phyloP scores from a whole-genome alignment of 1,140 invertebrate genomes.

The Pteromalus puparum region DNA sequence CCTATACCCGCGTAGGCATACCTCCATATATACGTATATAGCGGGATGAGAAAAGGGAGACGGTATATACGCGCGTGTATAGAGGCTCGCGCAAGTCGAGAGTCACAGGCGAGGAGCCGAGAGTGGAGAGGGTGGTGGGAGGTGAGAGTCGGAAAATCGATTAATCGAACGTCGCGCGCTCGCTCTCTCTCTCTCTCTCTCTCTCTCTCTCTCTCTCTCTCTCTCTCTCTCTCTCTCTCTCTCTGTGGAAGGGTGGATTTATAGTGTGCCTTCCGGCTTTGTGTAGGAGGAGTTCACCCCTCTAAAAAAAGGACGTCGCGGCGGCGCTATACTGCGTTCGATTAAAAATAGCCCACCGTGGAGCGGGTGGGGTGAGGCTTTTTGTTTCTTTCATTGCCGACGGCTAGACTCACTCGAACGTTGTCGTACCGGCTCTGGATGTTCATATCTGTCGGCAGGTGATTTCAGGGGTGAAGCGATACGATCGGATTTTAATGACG shows the following conservation, averaged over 20 bases:
- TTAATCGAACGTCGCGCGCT: conserved; percentile 41
- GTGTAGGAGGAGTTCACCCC: too few species aligned
- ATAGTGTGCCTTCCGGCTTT: too few species aligned
- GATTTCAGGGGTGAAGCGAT: not conserved
- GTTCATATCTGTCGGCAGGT: not conserved
- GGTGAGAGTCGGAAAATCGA: conserved; percentile 36
- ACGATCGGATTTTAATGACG: not conserved
- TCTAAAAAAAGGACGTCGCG: not conserved
- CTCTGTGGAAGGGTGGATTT: too few species aligned
- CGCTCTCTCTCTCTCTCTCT: too few species aligned
- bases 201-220: too few species aligned
- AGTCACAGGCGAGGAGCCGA: too few species aligned
- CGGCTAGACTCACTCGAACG: not conserved
- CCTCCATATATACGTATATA: too few species aligned
- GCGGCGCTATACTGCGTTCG: not conserved
- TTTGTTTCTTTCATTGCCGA: not conserved
- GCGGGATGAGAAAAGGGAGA: not conserved
- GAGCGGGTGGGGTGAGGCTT: not conserved
- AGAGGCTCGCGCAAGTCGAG: too few species aligned
- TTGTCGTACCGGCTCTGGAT: too few species aligned
- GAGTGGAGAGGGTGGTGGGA: not conserved
- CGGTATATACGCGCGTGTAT: too few species aligned
- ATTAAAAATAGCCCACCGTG: not conserved
- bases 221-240: too few species aligned
- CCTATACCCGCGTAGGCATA: too few species aligned